phyloP scores from a whole-genome alignment of 2,888 invertebrate genomes.

The Dynastes grantii region DNA sequence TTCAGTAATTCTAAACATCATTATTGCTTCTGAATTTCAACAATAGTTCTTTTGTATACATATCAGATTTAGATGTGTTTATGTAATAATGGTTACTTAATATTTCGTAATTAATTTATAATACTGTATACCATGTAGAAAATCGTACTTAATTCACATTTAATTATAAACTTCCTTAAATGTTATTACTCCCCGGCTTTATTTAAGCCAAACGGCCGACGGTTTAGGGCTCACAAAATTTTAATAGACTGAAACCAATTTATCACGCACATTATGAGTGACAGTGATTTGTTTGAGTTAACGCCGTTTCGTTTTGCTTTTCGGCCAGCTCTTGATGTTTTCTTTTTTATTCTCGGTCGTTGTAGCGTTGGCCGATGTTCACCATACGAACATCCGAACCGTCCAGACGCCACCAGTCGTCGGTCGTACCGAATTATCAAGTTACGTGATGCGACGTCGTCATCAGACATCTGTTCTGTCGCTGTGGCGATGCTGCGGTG shows the following conservation, averaged over 20 bases:
- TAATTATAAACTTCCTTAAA: constrained; percentile 2
- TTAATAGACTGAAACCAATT: constrained; percentile 33
- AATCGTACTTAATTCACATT: not conserved
- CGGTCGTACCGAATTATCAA: constrained; percentile 38
- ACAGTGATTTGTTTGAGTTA: constrained; percentile 47
- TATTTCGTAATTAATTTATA: no score
- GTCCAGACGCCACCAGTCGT: constrained; percentile 31
- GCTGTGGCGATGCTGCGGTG: constrained; percentile 10
- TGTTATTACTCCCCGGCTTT: not conserved
- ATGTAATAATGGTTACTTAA: no score
- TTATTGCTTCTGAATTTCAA: no score
- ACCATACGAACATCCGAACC: not conserved
- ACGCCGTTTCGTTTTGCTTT: constrained; percentile 27
- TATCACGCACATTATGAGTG: constrained; percentile 33
- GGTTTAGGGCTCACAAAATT: constrained; percentile 31
- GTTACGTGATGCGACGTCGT: constrained; percentile 20
- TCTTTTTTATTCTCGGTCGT: not conserved
- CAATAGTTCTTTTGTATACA: no score
- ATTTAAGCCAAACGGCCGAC: constrained; percentile 10
- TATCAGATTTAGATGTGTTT: no score
- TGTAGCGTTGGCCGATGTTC: constrained; percentile 4
- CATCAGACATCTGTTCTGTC: constrained; percentile 21
- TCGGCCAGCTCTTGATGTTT: constrained; percentile 11
- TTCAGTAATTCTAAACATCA: no score
- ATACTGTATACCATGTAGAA: no score